These are phyloP conservation scores for Ectemnius continuus DNA, from an alignment of 2,888 invertebrate genomes.

Conservation along the genomic window DNA sequence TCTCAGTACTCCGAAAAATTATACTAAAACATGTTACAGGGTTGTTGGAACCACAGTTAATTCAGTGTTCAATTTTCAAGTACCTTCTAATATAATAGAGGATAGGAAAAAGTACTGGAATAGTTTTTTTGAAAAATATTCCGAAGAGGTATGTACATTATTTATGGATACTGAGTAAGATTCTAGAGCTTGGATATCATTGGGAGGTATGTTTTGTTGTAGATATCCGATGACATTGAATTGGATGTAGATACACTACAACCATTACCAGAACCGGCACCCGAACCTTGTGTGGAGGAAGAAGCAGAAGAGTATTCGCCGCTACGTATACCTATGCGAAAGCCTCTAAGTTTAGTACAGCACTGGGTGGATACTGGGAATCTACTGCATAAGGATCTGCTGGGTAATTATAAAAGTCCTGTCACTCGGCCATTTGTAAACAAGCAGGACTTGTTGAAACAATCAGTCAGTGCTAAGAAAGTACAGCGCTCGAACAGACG, in stretches of 20 bases:
- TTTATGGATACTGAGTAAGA: slow-evolving; percentile 34
- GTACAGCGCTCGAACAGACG: not conserved
- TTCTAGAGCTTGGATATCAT: slow-evolving; percentile 47
- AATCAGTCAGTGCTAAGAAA: not conserved
- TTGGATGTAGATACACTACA: slow-evolving; percentile 47
- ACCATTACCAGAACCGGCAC: not conserved
- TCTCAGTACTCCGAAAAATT: not conserved
- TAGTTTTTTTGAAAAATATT: slow-evolving; percentile 6
- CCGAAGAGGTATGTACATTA: slow-evolving; percentile 2
- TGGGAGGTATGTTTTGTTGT: slow-evolving; percentile 48
- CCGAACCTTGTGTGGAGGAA: not conserved
- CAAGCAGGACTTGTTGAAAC: slow-evolving; percentile 40
- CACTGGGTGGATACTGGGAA: slow-evolving; percentile 71
- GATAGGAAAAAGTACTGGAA: not conserved
- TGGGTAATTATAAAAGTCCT: slow-evolving; percentile 22
- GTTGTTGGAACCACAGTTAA: not conserved
- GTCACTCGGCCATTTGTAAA: slow-evolving; percentile 53
- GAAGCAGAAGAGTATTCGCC: slow-evolving; percentile 9
- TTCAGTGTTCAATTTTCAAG: not conserved
- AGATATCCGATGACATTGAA: slow-evolving; percentile 54
- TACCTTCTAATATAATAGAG: not conserved
- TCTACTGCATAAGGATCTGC: slow-evolving; percentile 47
- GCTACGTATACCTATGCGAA: slow-evolving; percentile 48
- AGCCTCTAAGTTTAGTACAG: slow-evolving; percentile 59
- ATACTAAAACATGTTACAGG: not conserved